Evolutionary conservation across 2,888 invertebrate species (phyloP).

Genomic region (Hydroisotoma schaefferi): DNA sequence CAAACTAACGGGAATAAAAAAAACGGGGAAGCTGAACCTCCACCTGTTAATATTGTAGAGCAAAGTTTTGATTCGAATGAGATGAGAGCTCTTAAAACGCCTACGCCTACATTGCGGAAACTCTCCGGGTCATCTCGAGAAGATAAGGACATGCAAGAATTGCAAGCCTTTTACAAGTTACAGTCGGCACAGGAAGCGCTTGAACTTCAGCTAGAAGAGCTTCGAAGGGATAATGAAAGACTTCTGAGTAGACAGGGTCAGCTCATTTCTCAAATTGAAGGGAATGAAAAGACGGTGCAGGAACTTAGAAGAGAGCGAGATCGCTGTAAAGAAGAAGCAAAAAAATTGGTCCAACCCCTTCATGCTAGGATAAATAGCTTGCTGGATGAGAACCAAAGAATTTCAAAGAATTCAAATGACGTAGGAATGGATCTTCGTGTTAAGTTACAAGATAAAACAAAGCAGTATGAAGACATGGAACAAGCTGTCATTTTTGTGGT

Average conservation of each 20-base stretch:
- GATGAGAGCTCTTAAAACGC: not conserved
- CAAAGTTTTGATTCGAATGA: not conserved
- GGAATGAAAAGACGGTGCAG: constrained; percentile 39
- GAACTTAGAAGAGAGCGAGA: constrained; percentile 40
- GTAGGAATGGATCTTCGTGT: constrained; percentile 28
- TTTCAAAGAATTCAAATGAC: constrained; percentile 33
- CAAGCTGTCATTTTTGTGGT: constrained; percentile 44
- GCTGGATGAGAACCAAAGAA: constrained; percentile 39
- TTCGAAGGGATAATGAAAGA: constrained; percentile 35
- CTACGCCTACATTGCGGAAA: not conserved
- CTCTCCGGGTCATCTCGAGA: not conserved
- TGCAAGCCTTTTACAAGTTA: constrained; percentile 11
- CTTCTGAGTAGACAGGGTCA: constrained; percentile 37
- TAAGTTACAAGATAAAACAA: constrained; percentile 33
- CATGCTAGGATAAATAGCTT: constrained; percentile 30
- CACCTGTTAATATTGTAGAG: not conserved
- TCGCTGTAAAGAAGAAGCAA: constrained; percentile 37
- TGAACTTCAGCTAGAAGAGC: constrained; percentile 37
- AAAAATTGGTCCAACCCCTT: constrained; percentile 28
- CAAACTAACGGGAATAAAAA: too few relatives aligned
- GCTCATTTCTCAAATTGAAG: constrained; percentile 36
- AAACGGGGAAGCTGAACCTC: too few relatives aligned
- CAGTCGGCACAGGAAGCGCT: constrained; percentile 33
- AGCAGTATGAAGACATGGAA: constrained; percentile 42
- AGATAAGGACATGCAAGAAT: constrained; percentile 8